Base-by-base conservation (phyloP, 2,113 vertebrate species). In the Catharus minimus region DNA sequence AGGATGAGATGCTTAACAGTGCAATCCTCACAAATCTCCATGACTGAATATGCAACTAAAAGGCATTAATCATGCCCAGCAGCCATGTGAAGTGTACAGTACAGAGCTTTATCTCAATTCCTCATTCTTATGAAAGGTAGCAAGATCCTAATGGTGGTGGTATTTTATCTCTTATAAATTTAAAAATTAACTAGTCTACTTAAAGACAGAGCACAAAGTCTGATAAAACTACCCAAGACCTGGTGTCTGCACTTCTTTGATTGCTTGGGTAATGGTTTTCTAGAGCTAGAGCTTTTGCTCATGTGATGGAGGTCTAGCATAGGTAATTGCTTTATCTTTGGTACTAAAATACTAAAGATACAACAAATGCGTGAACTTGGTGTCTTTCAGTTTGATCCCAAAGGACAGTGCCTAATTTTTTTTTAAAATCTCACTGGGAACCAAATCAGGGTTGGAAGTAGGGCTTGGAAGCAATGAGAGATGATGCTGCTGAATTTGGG, bases 341-440 rank as follows among this genome's bases (percentile, higher is more conserved):
- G 6, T 62, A 19, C 56, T 77, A 27, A 52, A 65, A 10, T 62
- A 19, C 56, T 77, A 30, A 52, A 65, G 12, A 28, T 44, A 22
- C 2, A 50, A 19, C 1, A 58, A 5, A 26, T 17, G 1, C 2
- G 2, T 73, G 30, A 64, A 57, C 13, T 82, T 32, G 1, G 9
- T 46, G 18, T 56, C 26, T 72, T 71, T 44, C 12, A 18, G 13
- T 60, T 78, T 74, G 41, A 77, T 62, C 22, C 21, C 28, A 49
- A 56, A 30, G 6, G 16, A 66, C n/a, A 16, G 15, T 69, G 9
- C 7, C 8, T n/a, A 6, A 9, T 46, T 66, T 67, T 49, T 36
- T 5, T 36, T 5, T 14, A 4, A 15, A 38, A 39, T 55, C 18
- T 86, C 21, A 11, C 14, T 55, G 38, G 30, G 39, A 81, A 71